Evolutionary conservation across 2,113 vertebrate species (phyloP).

Genomic region (Centrocercus urophasianus): DNA sequence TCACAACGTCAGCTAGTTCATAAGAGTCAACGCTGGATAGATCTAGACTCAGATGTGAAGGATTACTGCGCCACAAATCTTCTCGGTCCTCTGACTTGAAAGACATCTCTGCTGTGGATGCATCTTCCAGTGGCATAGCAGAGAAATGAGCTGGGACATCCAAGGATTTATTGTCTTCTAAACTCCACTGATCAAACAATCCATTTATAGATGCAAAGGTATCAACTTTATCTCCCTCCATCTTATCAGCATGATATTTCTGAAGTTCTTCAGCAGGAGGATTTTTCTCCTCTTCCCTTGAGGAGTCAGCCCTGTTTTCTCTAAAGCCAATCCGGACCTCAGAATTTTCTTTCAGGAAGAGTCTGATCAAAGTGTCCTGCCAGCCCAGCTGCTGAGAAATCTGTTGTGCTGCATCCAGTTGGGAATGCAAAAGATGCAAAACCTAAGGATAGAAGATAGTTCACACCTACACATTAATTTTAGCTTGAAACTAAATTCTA

Average conservation of each 20-base stretch:
- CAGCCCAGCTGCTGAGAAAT: slow-evolving; percentile 92
- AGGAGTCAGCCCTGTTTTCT: slow-evolving; percentile 60
- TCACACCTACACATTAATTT: background rate
- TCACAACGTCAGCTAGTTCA: slow-evolving; percentile 83
- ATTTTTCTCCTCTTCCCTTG: slow-evolving; percentile 76
- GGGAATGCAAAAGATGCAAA: slow-evolving; percentile 89
- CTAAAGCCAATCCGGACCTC: slow-evolving; percentile 56
- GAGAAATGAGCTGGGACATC: slow-evolving; percentile 76
- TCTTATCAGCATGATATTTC: slow-evolving; percentile 65
- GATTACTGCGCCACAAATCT: slow-evolving; percentile 84
- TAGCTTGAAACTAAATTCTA: background rate
- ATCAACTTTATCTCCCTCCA: slow-evolving; percentile 76
- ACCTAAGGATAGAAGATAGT: slow-evolving; percentile 78
- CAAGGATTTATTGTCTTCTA: slow-evolving; percentile 83
- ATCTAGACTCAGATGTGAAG: slow-evolving; percentile 87
- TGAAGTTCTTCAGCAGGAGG: slow-evolving; percentile 68
- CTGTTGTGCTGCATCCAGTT: slow-evolving; percentile 89
- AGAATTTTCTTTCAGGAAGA: slow-evolving; percentile 85
- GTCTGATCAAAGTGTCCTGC: slow-evolving; percentile 93
- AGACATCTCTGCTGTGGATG: slow-evolving; percentile 80
- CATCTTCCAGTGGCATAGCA: slow-evolving; percentile 75
- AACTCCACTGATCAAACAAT: slow-evolving; percentile 78
- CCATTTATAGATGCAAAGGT: slow-evolving; percentile 62
- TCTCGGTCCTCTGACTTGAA: slow-evolving; percentile 70
- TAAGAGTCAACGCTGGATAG: slow-evolving; percentile 85